phyloP scores from a whole-genome alignment of 2,113 vertebrate species.

The Chaetodon trifascialis region DNA sequence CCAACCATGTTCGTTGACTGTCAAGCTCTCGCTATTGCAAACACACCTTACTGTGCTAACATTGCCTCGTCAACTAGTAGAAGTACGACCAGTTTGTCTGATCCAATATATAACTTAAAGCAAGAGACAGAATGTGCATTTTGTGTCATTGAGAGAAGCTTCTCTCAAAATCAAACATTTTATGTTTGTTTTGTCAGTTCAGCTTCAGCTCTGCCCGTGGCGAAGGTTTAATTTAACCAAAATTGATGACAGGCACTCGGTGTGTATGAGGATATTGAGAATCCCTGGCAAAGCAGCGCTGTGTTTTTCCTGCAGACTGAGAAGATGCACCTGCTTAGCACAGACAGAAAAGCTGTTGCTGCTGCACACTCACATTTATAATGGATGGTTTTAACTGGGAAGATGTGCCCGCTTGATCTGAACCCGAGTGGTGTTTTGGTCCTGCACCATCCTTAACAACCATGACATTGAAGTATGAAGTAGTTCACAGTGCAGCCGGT shows the following conservation, averaged over 20 bases:
- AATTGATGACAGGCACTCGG: neutral
- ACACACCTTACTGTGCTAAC: too few relatives aligned
- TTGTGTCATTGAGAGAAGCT: too few relatives aligned
- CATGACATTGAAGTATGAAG: neutral
- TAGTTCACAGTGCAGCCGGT: neutral
- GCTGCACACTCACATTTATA: neutral
- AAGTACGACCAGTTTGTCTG: neutral
- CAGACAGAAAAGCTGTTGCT: neutral
- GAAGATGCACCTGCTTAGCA: neutral
- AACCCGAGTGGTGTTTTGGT: neutral
- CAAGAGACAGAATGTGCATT: too few relatives aligned
- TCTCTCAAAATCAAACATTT: too few relatives aligned
- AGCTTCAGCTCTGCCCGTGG: too few relatives aligned
- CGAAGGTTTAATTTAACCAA: neutral
- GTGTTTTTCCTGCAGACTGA: neutral
- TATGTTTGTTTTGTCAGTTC: too few relatives aligned
- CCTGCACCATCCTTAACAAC: neutral
- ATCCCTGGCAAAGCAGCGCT: too few relatives aligned
- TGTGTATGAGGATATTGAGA: neutral
- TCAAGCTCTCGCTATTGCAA: too few relatives aligned
- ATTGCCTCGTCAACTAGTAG: neutral
- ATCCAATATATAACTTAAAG: neutral
- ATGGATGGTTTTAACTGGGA: neutral
- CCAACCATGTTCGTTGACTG: too few relatives aligned
- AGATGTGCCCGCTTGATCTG: neutral